These are phyloP conservation scores for Phalangium opilio DNA, from an alignment of 2,888 invertebrate species.

Conservation along the genomic window DNA sequence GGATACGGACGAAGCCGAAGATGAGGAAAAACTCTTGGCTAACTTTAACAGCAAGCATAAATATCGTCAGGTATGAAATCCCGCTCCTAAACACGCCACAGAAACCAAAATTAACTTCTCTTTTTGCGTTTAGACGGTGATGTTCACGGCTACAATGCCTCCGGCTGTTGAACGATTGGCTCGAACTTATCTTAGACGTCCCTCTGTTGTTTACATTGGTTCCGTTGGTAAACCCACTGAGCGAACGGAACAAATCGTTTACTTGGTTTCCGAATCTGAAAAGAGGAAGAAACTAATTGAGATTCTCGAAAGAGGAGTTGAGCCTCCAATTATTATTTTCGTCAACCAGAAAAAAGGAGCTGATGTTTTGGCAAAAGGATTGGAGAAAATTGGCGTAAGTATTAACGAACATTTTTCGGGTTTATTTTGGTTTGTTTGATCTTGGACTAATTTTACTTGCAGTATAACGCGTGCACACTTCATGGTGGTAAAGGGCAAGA, in stretches of 20 bases:
- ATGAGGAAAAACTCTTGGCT: conserved; percentile 69
- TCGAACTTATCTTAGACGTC: conserved; percentile 79
- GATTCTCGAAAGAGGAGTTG: conserved; percentile 66
- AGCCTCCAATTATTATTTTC: conserved; percentile 97
- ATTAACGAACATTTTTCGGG: conserved; percentile 2
- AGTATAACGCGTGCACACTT: conserved; percentile 87
- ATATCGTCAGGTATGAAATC: conserved; percentile 55
- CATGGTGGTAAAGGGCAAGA: conserved; percentile 99
- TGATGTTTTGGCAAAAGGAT: conserved; percentile 87
- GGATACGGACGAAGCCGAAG: conserved; percentile 95
- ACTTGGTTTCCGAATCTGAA: conserved; percentile 85
- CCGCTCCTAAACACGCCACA: no score
- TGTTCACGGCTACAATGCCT: conserved; percentile 99
- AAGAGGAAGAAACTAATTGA: conserved; percentile 93
- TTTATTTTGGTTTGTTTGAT: neutral
- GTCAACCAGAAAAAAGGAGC: conserved; percentile 99
- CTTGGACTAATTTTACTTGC: conserved; percentile 21
- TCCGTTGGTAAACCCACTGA: conserved; percentile 94
- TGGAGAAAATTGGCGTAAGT: conserved; percentile 78
- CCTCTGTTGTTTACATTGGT: conserved; percentile 94
- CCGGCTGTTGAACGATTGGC: conserved; percentile 93
- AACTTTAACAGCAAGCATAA: conserved; percentile 94
- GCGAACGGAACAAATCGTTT: conserved; percentile 91
- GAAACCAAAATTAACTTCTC: no score
- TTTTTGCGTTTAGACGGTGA: conserved; percentile 59